Conservation (phyloP, 2,888 invertebrate species). For the Drosophila monieri region DNA sequence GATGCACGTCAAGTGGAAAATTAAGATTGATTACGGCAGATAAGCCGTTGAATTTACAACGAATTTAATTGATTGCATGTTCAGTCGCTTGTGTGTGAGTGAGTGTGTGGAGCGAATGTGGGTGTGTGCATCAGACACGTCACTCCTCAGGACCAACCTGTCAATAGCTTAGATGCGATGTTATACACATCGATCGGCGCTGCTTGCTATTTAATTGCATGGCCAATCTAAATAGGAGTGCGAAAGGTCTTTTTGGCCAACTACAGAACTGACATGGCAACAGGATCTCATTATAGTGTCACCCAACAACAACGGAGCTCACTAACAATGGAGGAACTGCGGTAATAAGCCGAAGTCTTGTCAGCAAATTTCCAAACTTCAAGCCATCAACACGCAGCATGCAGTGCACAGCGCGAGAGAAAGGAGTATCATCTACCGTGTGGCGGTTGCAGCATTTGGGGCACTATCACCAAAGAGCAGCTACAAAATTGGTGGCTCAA, state of each 20-base stretch:
- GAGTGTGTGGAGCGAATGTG: constrained; percentile 10
- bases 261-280: constrained; percentile 15
- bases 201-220: constrained; percentile 69
- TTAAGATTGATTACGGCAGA: constrained; percentile 80
- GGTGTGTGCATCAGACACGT: constrained; percentile 39
- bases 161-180: constrained; percentile 66
- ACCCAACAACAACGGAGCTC: constrained; percentile 19
- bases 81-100: constrained; percentile 56
- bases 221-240: constrained; percentile 43
- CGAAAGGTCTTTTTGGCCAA: neutral
- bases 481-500: constrained; percentile 52
- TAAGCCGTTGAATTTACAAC: constrained; percentile 80
- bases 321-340: constrained; percentile 56
- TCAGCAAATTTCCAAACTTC: constrained; percentile 18
- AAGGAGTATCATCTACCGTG: constrained; percentile 3
- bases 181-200: constrained; percentile 49
- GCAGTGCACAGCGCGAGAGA: neutral
- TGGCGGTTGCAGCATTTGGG: constrained; percentile 19
- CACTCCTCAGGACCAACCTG: constrained; percentile 68
- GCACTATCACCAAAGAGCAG: constrained; percentile 44
- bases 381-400: constrained; percentile 17
- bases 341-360: constrained; percentile 68
- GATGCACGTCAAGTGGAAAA: constrained; percentile 79
- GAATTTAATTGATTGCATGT: constrained; percentile 80
- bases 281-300: constrained; percentile 57